Conservation (phyloP, 2,113 vertebrate genomes). For the Oryctolagus cuniculus region mOryCun1.1 NC_091436.1:84675001-84675500, state of each 20-base stretch:
- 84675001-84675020: slow-evolving; percentile 32
- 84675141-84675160: slow-evolving; percentile 61
- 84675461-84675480: background rate
- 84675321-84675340: slow-evolving; percentile 32
- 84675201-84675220: slow-evolving; percentile 33
- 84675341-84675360: background rate
- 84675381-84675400: background rate
- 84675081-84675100: slow-evolving; percentile 49
- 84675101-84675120: background rate
- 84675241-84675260: slow-evolving; percentile 22
- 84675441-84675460: background rate
- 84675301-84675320: background rate
- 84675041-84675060: slow-evolving; percentile 39
- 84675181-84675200: slow-evolving; percentile 59
- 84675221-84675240: slow-evolving; percentile 50
- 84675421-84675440: slow-evolving; percentile 13
- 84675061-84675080: slow-evolving; percentile 64
- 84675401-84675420: background rate
- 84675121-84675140: slow-evolving; percentile 54
- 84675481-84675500: background rate
- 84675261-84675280: slow-evolving; percentile 40
- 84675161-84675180: slow-evolving; percentile 12
- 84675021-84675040: slow-evolving; percentile 43
- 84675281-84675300: slow-evolving; percentile 41
- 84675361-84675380: background rate